phyloP scores from a whole-genome alignment of 1,140 invertebrate genomes.

The Dendroctonus ponderosae region DNA sequence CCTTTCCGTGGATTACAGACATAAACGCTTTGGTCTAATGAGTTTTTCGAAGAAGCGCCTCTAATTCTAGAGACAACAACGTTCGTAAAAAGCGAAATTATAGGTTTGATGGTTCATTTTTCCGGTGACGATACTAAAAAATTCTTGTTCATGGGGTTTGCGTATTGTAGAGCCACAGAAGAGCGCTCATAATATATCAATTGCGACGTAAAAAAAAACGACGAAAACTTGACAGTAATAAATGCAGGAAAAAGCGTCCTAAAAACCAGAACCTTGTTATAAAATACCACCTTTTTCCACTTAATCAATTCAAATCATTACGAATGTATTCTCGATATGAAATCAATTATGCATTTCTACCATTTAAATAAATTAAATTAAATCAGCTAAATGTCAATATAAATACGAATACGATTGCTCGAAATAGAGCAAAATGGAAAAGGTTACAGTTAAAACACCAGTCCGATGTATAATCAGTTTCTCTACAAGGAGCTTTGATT shows the following conservation, averaged over 20 bases:
- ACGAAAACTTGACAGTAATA: no score
- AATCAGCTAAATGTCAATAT: constrained; percentile 13
- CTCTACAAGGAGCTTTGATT: constrained; percentile 21
- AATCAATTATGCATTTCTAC: constrained; percentile 3
- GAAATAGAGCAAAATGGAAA: constrained; percentile 4
- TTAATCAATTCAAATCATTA: constrained; percentile 3
- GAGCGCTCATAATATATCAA: no score
- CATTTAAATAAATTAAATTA: constrained; percentile 17
- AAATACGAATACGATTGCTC: constrained; percentile 9
- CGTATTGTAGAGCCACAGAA: not conserved
- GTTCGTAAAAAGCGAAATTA: constrained; percentile 14
- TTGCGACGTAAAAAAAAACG: no score
- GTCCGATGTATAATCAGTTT: constrained; percentile 6
- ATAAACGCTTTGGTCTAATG: not conserved
- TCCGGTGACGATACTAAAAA: not conserved
- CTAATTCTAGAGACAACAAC: not conserved
- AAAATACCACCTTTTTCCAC: no score
- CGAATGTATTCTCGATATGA: not conserved
- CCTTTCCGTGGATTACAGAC: no score
- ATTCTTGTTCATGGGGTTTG: not conserved
- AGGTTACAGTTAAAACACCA: constrained; percentile 8
- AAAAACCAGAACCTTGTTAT: no score
- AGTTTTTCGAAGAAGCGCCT: not conserved
- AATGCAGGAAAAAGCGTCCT: no score
- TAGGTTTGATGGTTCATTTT: constrained; percentile 6